Evolutionary conservation across 1,140 invertebrate species (phyloP).

Genomic region (Aricia agestis): DNA sequence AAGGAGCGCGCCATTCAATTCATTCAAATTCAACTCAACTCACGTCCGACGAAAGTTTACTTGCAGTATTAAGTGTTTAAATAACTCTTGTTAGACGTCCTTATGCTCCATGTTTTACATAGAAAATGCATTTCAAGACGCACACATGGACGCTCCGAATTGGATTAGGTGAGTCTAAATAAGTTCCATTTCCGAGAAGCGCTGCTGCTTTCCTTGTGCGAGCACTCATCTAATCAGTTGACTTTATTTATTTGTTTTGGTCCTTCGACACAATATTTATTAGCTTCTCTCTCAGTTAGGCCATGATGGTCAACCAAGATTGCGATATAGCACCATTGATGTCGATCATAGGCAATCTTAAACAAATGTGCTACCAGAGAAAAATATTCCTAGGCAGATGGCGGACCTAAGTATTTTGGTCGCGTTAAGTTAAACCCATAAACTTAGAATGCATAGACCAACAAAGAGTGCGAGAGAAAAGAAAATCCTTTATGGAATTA

Average conservation of each 20-base stretch:
- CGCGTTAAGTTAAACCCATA: too few relatives aligned
- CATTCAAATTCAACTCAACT: constrained; percentile 22
- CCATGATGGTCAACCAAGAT: not conserved
- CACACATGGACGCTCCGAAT: not conserved
- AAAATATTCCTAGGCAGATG: too few relatives aligned
- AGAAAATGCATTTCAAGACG: not conserved
- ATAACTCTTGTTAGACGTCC: constrained; percentile 23
- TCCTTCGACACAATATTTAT: not conserved
- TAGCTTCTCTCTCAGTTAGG: too few relatives aligned
- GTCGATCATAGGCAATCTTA: too few relatives aligned
- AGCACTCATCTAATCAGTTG: not conserved
- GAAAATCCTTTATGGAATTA: too few relatives aligned
- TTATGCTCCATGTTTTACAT: constrained; percentile 17
- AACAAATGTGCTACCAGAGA: too few relatives aligned
- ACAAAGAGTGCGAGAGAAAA: too few relatives aligned
- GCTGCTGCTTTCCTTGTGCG: not conserved
- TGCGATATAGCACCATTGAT: too few relatives aligned
- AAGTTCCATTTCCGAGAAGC: not conserved
- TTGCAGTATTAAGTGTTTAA: constrained; percentile 23
- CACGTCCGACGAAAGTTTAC: constrained; percentile 22
- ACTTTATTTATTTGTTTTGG: not conserved
- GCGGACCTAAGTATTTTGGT: too few relatives aligned
- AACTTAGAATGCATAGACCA: too few relatives aligned
- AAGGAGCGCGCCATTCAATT: constrained; percentile 18
- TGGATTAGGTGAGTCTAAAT: not conserved